Base-by-base conservation (phyloP, 2,797 vertebrate genomes). In the Galaxias olidus region DNA sequence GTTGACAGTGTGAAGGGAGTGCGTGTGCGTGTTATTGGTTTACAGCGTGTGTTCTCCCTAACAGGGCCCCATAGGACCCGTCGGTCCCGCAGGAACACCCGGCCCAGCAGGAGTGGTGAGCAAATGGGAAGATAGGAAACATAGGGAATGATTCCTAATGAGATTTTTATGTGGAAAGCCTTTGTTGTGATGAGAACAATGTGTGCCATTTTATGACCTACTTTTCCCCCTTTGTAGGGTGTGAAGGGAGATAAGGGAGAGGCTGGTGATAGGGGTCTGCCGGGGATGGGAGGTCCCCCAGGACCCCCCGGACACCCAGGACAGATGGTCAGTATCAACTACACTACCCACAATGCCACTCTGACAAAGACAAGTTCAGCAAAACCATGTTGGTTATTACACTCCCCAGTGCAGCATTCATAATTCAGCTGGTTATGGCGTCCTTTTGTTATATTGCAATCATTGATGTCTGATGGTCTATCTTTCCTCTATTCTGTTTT, bases 291-390 rank as follows among this genome's bases (percentile, higher is more conserved):
- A 1, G 97, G 96, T 10, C 68, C 93, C 11, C 94, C 94, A 0
- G 96, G 97, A 50, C 66, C 92, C 5, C 95, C 96, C 0, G 97
- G 97, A 59, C 95, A 98, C 83, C 95, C 94, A 1, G 97, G 96
- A 4, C 81, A 84, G 0, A 83, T 94, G 72, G 97, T 98, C 69
- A 90, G 94, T 87, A 51, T 12, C 44, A 48, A 50, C 41, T 11
- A 48, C 10, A 30, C 9, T 2, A 44, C 20, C 40, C 55, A 53
- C 11, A 14, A 51, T 30, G 30, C 30, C 2, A 30, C 30, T 30
- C 30, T 2, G 30, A 30, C 30, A 30, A 30, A 30, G 30, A 30
- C 6, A 30, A 30, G 30, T 30, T 30, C 30, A 30, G 30, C 30
- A 30, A 30, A 30, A 30, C 30, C 3, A 6, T 30, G 3, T 30